phyloP scores from a whole-genome alignment of 1,140 invertebrate species.

The Dufourea novaeangliae region DNA sequence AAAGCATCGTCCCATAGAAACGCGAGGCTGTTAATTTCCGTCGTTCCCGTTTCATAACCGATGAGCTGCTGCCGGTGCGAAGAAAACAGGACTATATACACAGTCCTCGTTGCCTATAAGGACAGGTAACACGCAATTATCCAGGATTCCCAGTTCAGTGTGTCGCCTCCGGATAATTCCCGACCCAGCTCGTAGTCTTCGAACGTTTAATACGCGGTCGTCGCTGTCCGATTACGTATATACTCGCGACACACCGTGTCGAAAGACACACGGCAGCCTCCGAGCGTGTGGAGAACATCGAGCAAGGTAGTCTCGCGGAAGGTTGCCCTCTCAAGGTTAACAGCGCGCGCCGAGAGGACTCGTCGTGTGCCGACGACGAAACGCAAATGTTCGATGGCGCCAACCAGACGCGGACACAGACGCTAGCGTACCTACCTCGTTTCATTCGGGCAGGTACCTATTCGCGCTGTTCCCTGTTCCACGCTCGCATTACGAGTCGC shows the following conservation, averaged over 20 bases:
- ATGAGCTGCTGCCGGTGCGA: too few relatives aligned
- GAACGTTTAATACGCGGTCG: background rate
- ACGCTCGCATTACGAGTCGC: constrained; percentile 16
- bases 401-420: constrained; percentile 40
- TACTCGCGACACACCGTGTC: background rate
- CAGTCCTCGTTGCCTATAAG: too few relatives aligned
- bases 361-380: constrained; percentile 3
- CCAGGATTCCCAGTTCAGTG: background rate
- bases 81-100: too few relatives aligned
- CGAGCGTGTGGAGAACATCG: background rate
- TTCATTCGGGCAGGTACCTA: constrained; percentile 2
- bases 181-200: background rate
- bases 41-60: too few relatives aligned
- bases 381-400: constrained; percentile 43
- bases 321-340: constrained; percentile 45
- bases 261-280: background rate
- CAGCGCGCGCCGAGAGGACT: constrained; percentile 21
- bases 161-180: background rate
- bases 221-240: background rate
- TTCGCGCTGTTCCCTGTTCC: background rate
- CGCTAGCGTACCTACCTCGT: background rate
- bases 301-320: constrained; percentile 27
- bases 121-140: too few relatives aligned
- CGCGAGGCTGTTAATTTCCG: background rate
- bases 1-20: constrained; percentile 25